These are phyloP conservation scores for Hypocryptadius cinnamomeus DNA, from an alignment of 2,113 vertebrate genomes.

Conservation along the genomic window DNA sequence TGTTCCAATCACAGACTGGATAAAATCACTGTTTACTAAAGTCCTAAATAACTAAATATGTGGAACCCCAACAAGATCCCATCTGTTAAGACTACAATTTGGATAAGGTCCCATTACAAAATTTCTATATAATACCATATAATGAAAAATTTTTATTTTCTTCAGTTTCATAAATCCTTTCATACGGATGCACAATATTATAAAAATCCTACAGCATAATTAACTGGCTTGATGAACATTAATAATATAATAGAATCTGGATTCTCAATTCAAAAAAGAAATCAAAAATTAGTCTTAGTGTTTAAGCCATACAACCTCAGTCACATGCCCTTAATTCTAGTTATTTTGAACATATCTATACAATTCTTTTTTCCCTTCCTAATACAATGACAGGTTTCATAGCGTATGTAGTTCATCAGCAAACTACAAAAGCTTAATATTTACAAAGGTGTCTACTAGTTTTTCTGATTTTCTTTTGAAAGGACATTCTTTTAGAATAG, in stretches of 20 bases:
- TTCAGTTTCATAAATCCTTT: constrained; percentile 1
- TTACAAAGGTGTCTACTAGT: not conserved
- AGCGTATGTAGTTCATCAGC: not conserved
- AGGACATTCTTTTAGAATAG: not conserved
- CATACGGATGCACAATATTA: not conserved
- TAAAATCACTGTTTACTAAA: constrained; percentile 86
- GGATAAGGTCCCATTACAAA: constrained; percentile 74
- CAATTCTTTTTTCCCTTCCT: not conserved
- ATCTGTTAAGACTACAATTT: constrained; percentile 78
- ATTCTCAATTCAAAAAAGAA: not conserved
- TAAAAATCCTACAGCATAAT: not conserved
- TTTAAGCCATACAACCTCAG: not conserved
- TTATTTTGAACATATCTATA: not conserved
- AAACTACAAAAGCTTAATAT: not conserved
- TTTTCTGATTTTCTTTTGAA: not conserved
- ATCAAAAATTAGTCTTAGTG: not conserved
- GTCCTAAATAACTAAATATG: constrained; percentile 86
- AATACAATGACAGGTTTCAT: not conserved
- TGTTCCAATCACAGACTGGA: constrained; percentile 85
- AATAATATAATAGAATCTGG: not conserved
- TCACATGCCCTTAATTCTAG: not conserved
- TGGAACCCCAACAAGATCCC: constrained; percentile 83
- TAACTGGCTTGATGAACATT: constrained; percentile 12
- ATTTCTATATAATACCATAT: constrained; percentile 68
- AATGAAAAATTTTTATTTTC: not conserved